Base-by-base conservation (phyloP, 2,797 vertebrate species). In the Sebastes reedi region DNA sequence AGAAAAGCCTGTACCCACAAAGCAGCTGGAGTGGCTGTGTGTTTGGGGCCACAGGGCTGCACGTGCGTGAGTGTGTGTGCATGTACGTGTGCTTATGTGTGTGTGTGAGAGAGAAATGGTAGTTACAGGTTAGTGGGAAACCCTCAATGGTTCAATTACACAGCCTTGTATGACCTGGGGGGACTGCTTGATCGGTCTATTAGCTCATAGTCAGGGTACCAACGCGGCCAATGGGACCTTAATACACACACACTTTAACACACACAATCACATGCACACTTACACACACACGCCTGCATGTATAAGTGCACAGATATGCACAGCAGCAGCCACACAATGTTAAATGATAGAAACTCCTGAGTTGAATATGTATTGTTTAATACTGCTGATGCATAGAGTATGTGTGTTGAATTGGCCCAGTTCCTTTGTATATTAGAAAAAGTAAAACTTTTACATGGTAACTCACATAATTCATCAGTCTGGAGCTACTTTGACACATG, bases 61-160 rank as follows among this genome's bases (percentile, higher is more conserved):
- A 55, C 8, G 39, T 79, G 68, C 8, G 29, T 62, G 39, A 25
- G 66, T 72, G 69, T 75, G 66, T 56, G 66, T 54, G 46, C 3
- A 27, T 66, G 24, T 52, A 54, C 46, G 61, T 75, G 59, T 39
- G 72, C 62, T 55, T 29, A 18, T 56, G 32, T 27, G 52, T 36
- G 50, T n/a, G 25, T 66, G 65, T 20, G 55, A 18, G 58, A 75
- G 74, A 85, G 32, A 81, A 78, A 81, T 81, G 22, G 79, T 84
- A 72, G 77, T 83, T 89, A 91, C 84, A 89, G 83, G 77, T 87
- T 84, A 87, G 79, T 62, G 61, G 67, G 56, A 90, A 91, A 89
- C 83, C 77, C 92, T 93, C 89, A 80, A 65, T 88, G 86, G 91
- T 87, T 92, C 93, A 91, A 93, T 94, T 94, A 95, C 72, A 86